These are phyloP conservation scores for Semicossyphus pulcher DNA, from an alignment of 2,113 vertebrate species.

Conservation along the genomic window DNA sequence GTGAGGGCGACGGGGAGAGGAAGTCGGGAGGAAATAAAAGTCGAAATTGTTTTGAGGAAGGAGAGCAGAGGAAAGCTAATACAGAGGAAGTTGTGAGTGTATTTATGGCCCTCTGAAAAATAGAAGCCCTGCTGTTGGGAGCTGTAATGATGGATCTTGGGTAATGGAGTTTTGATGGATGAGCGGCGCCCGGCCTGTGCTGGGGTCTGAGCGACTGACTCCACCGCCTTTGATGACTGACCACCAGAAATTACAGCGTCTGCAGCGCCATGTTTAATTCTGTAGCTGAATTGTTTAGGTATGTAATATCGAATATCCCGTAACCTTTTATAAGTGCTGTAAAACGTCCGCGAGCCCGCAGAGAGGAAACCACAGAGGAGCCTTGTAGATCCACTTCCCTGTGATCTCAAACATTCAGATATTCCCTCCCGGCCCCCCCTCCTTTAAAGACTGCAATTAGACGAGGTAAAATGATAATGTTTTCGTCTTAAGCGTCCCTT, in stretches of 20 bases:
- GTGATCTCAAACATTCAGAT: conserved; percentile 70
- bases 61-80: conserved; percentile 60
- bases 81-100: conserved; percentile 55
- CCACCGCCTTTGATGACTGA: conserved; percentile 40
- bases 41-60: conserved; percentile 71
- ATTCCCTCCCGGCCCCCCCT: conserved; percentile 57
- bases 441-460: conserved; percentile 78
- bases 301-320: conserved; percentile 60
- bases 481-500: conserved; percentile 77
- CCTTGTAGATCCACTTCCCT: conserved; percentile 45
- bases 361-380: conserved; percentile 63
- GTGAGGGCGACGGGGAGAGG: conserved; percentile 44
- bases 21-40: conserved; percentile 69
- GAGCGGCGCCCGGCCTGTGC: conserved; percentile 39
- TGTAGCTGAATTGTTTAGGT: conserved; percentile 56
- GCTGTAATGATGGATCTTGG: conserved; percentile 75
- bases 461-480: conserved; percentile 79
- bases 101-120: conserved; percentile 67
- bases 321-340: conserved; percentile 65
- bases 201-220: conserved; percentile 36
- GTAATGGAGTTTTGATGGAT: conserved; percentile 83
- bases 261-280: conserved; percentile 31
- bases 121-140: conserved; percentile 55
- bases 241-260: conserved; percentile 47
- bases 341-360: conserved; percentile 52